Base-by-base conservation (phyloP, 2,113 vertebrate species). In the Terrapene triunguis region DNA sequence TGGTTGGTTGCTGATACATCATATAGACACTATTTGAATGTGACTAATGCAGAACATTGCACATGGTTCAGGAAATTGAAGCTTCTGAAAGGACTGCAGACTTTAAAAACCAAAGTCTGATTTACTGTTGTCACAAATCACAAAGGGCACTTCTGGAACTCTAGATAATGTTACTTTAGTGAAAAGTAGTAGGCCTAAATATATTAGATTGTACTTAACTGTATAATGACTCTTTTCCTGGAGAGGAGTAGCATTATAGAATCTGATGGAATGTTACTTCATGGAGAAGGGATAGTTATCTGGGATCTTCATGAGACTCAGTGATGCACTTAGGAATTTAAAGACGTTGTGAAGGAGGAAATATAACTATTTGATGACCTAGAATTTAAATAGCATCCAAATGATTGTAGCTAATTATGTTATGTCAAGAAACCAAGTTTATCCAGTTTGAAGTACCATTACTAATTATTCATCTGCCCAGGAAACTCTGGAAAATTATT, bases 311-410 rank as follows among this genome's bases (percentile, higher is more conserved):
- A 50, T 2, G 74, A 88, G 7, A 81, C 44, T 47, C 5, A 48
- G 25, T 62, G 74, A 44, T 69, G 2, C 2, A 80, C 5, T 65
- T 84, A 80, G 38, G 11, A 38, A 80, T 72, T 85, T 35, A 5
- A 87, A 80, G 88, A 83, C 4, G 84, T 13, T 51, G 72, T 90
- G 29, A 35, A 12, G 12, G 89, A 69, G 27, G 1, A 89, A 87
- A 59, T 1, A 3, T 2, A 57, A 84, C 3, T 1, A 42, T 69
- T 86, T 82, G 2, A 0, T 42, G 5, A 4, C 4, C 4, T 29
- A 1, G 1, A 2, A 59, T 1, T 65, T 14, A 2, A 76, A 1
- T 50, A 87, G 84, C 84, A 82, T 1, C 17, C 57, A 80, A 9
- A 7, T 62, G 12, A 62, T 62, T 62, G 27, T 62, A 13, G 27